Base-by-base conservation (phyloP, 2,888 invertebrate genomes). In the Drosophila helvetica region DNA sequence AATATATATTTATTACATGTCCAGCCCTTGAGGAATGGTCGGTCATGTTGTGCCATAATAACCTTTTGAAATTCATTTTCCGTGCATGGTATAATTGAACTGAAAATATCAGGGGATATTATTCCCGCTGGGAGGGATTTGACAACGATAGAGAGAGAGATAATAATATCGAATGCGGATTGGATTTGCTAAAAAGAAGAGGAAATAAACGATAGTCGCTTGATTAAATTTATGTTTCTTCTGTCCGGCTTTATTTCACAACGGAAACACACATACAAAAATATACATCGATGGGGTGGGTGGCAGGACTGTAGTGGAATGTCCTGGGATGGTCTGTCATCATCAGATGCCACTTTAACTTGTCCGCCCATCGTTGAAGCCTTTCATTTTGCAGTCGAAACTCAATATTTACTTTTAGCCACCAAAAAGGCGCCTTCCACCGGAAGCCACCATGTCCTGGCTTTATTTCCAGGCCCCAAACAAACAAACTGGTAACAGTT, bases 211-310 rank as follows among this genome's bases (percentile, higher is more conserved):
- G 64, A 70, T 67, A 66, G 71, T 66, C 76, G 87, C 76, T 82
- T 83, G 83, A 84, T 87, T 85, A 75, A 77, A 84, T 84, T 87
- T 85, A 73, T 78, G 64, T 50, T 61, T 52, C 43, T 50, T 15
- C 47, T 71, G 62, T 63, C 15, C 46, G 58, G 48, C 27, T 47
- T 53, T 59, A 43, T 19, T 45, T 46, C 30, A 50, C 63, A 76
- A 19, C 51, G 52, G 47, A 46, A 65, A 38, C 33, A 50, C 42
- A 45, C 62, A 58, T 47, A 42, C 19, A 59, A 55, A 27, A 58
- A 38, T 4, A 33, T 12, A 18, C 43, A 42, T 8, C 25, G 30
- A 3, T 18, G 18, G 8, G 15, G 17, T 15, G 50, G 15, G 19
- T 25, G 22, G 33, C 38, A 7, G 57, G 17, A 1, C 1, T 25